Base-by-base conservation (phyloP, 2,888 invertebrate species). In the Lepidocyrtinus sp. region DNA sequence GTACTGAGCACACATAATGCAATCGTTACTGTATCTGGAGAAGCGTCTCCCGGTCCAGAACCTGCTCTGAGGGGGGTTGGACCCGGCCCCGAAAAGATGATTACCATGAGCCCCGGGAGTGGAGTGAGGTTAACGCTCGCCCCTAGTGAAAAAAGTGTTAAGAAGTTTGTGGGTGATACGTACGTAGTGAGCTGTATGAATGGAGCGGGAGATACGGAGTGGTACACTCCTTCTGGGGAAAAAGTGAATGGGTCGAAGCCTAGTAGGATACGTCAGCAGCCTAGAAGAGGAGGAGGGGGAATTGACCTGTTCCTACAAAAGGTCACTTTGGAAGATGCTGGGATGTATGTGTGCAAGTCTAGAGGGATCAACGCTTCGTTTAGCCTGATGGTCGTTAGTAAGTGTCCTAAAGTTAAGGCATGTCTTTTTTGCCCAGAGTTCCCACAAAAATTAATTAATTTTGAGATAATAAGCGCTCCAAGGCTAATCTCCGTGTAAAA, bases 91-190 rank as follows among this genome's bases (percentile, higher is more conserved):
- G 73, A 73, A 7, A 73, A 80, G 50, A 80, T 75, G 67, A 65
- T 80, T 0, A 75, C 75, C 19, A 75, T 80, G 75, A 79, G 79
- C 21, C 79, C 79, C 45, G 82, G 82, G 46, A 72, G 68, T 64
- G 79, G 82, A 9, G 50, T 76, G 17, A 68, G 82, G 46, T 59
- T 82, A 15, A 59, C 72, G 25, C 67, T 83, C 45, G 67, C 82
- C 21, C 82, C 82, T 25, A 72, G 65, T 55, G 80, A 83, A 22
- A 76, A 80, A 70, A 83, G 69, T 2, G 82, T 83, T 24, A 83
- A 83, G 64, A 83, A 83, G 63, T 83, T 83, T 77, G 64, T 80
- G 22, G 82, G 82, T 45, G 82, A 83, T 46, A 83, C 82, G 1
- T 83, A 76, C 61, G 82, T 83, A 15, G 77, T 83, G n/a, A 74